Evolutionary conservation across 2,797 vertebrate genomes (phyloP), one percentile per base, ranked within the genome.

Genomic region (Hirundo rustica): DNA sequence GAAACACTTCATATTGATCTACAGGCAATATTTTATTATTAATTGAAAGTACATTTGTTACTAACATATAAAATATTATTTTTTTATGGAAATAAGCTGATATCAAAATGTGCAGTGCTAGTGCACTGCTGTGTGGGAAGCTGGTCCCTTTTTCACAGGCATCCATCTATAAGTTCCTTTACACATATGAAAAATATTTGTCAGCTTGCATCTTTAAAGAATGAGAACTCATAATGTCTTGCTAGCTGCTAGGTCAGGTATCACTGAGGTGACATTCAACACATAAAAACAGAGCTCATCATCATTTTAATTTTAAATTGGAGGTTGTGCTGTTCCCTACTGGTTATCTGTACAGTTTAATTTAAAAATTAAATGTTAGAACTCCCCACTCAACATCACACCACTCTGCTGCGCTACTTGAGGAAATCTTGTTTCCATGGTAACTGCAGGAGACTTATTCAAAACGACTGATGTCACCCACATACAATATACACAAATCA

Each of bases 391-490:
- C 95, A 96, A 96, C 86, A 96, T 97, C 97, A 96, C 71, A 64
- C 92, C 79, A 95, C 83, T 96, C 89, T 92, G 74, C 90, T 95
- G 93, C 44, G 13, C 85, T 95, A 85, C 85, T 96, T 95, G 91
- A 95, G 94, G 96, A 98, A 97, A 97, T 96, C 95, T 65, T 95
- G 98, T 99, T 98, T 95, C 98, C 97, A 98, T 97, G 98, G 97
- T 70, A 97, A 98, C 98, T 97, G 97, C 97, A 91, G 93, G 95
- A 98, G 97, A 98, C 94, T 97, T 98, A 97, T 97, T 98, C 95
- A 96, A 97, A 98, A 97, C 77, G 96, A 81, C 57, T 95, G 92
- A 96, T 95, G 91, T 97, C 96, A 96, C 91, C 96, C 96, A 97
- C 95, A 96, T 89, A 97, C 65, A 84, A 89, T 89, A 97, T 95